phyloP scores from a whole-genome alignment of 2,888 invertebrate genomes.

The Ochropleura plecta region DNA sequence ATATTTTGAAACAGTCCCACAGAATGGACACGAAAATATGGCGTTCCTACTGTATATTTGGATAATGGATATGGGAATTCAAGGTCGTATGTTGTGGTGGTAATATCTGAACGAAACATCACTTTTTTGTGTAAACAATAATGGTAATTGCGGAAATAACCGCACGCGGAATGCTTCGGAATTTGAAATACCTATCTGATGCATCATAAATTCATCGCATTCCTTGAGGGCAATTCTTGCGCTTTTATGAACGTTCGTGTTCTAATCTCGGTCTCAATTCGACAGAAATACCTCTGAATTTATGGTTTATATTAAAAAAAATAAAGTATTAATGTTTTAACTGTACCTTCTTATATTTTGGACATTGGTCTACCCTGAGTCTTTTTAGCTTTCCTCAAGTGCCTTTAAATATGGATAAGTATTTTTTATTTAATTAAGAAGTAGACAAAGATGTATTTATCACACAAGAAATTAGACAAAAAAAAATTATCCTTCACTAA shows the following conservation, averaged over 20 bases:
- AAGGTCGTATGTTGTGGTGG: conserved; percentile 29
- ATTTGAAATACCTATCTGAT: neutral
- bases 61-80: conserved; percentile 46
- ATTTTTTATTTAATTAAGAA: no score
- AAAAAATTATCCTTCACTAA: neutral
- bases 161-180: neutral
- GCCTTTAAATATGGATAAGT: neutral
- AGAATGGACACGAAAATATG: conserved; percentile 46
- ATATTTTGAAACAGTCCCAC: conserved; percentile 34
- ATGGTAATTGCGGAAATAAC: neutral
- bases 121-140: conserved; percentile 6
- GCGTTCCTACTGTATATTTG: conserved; percentile 6
- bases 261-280: neutral
- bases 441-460: no score
- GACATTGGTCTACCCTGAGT: neutral
- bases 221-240: neutral
- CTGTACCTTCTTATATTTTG: neutral
- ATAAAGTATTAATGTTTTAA: neutral
- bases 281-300: neutral
- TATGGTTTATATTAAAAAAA: no score
- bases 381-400: neutral
- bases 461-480: neutral
- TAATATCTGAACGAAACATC: neutral
- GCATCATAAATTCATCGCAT: neutral
- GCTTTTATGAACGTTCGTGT: neutral